Evolutionary conservation across 2,113 vertebrate genomes (phyloP), one percentile per base, ranked within the genome.

Genomic region (Progne subis): DNA sequence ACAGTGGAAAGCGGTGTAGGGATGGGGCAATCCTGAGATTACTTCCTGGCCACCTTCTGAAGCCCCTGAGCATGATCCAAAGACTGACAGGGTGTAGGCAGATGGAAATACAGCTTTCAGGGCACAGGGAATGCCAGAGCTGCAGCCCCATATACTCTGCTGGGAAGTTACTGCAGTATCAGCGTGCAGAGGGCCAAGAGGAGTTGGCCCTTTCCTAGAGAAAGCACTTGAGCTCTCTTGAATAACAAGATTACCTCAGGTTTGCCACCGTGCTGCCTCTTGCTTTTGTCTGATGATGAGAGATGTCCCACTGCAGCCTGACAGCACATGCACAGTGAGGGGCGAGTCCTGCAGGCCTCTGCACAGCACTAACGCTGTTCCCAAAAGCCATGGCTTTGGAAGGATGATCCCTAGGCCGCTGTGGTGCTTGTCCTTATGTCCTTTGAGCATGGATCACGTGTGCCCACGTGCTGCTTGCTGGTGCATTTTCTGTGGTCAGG

Each of bases 401-500:
- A 63, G 25, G 65, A 28, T 32, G 60, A 29, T 61, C 23, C 24
- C 68, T 57, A 95, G 76, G 96, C 95, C 37, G 12, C 96, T 84
- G 69, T 95, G 82, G 88, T 97, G 77, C 77, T 82, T 88, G 88
- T 81, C 82, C 79, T 93, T 34, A 61, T 20, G 65, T 96, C 90
- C 91, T 78, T 64, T 19, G 83, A 46, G 61, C 31, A 61, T 3
- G 65, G 77, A 32, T 91, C 89, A 28, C 2, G 63, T 20, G 90
- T 94, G 59, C 90, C 91, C 81, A 63, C 18, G 1, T 70, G 95
- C 88, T 92, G 97, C 72, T 98, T 97, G 90, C 93, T 96, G 80
- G 82, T 89, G 90, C 96, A 94, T 77, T 97, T 98, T 90, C 97
- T 97, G 93, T 97, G 98, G 59, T 87, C 95, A 13, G 88, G 94